Evolutionary conservation across 2,888 invertebrate genomes (phyloP), one percentile per base, ranked within the genome.

Genomic region (Synergus umbraculus): DNA sequence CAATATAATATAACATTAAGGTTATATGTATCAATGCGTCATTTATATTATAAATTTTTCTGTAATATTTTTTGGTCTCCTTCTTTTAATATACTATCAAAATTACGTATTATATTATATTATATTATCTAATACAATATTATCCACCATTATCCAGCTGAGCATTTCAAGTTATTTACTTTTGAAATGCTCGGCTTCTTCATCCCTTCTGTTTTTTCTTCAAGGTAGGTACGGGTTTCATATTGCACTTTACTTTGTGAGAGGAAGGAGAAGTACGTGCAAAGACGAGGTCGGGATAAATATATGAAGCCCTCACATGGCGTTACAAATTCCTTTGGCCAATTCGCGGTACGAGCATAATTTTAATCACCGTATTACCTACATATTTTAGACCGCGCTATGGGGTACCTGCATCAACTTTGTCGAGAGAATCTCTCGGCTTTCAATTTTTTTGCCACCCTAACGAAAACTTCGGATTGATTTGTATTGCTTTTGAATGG

Each of bases 281-380:
- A 43, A 65, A n/a, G 76, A 78, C 79, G 76, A 77, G 78, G 80
- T 79, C 79, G 79, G 69, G 76, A 80, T 80, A 79, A 81, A 79
- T 79, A 79, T 79, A 77, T 79, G 67, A 81, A 73, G 84, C 83
- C 85, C 85, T 80, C 85, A 84, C 85, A 83, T 85, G 82, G 82
- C 82, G 84, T 82, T 81, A 81, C 79, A 83, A 84, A 86, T 85
- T 86, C 83, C 81, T 79, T 81, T 65, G 65, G 60, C 77, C 76
- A n/a, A 58, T n/a, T 76, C 76, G 58, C 49, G 76, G 37, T 58
- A 58, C 58, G 18, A 43, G 76, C 76, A 58, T 76, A 76, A 76
- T 76, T 76, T 76, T 76, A 37, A 76, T 58, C 58, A 58, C 58
- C 18, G 18, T 58, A 18, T 22, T 22, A 22, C 22, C 2, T 58